Evolutionary conservation across 2,888 invertebrate genomes (phyloP).

Genomic region (Xestia sexstrigata): DNA sequence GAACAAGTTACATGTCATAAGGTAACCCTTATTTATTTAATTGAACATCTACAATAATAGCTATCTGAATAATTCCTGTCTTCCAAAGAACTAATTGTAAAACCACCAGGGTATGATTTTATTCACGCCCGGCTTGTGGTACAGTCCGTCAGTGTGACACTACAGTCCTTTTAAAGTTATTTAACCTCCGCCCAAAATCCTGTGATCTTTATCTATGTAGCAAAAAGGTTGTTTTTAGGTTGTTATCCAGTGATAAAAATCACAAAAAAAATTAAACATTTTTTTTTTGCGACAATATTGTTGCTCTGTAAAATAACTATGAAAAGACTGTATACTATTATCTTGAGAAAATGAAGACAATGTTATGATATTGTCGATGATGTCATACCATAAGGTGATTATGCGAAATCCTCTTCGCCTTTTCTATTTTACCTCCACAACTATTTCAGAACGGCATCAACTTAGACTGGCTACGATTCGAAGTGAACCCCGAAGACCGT

Average conservation of each 20-base stretch:
- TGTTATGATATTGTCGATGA: background rate
- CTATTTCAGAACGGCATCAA: conserved; percentile 80
- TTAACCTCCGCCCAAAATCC: background rate
- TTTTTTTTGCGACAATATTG: background rate
- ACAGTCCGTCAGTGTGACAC: too few species aligned
- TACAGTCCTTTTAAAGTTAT: background rate
- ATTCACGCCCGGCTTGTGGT: too few species aligned
- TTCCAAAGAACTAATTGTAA: background rate
- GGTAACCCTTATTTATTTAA: conserved; percentile 69
- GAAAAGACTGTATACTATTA: background rate
- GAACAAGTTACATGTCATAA: conserved; percentile 94
- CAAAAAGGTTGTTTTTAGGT: background rate
- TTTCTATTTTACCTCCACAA: background rate
- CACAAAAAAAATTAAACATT: background rate
- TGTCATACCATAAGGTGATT: background rate
- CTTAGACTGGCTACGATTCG: conserved; percentile 93
- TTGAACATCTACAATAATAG: background rate
- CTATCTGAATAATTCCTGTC: background rate
- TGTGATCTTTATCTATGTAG: background rate
- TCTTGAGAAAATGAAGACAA: background rate
- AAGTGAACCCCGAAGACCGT: conserved; percentile 92
- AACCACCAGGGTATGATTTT: background rate
- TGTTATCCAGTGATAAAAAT: background rate
- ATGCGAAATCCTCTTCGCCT: background rate
- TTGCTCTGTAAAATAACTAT: background rate